Conservation (phyloP, 2,797 vertebrate genomes). For the Molossus molossus region DNA sequence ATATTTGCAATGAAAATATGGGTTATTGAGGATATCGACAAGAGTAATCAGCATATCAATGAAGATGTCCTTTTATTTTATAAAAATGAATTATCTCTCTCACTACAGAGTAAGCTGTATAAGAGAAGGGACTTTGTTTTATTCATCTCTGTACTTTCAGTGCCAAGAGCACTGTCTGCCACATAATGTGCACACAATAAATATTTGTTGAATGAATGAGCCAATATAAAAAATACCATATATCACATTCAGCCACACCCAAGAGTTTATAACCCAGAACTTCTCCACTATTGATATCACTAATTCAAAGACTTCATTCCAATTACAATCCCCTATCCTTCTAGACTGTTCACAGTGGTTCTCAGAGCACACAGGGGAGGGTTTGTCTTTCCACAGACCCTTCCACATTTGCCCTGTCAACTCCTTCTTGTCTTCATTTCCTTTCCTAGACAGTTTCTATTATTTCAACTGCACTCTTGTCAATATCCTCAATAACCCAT, state of each 20-base stretch:
- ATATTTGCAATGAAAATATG: no score
- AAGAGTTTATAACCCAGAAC: slow-evolving; percentile 64
- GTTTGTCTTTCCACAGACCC: slow-evolving; percentile 10
- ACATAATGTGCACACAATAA: slow-evolving; percentile 67
- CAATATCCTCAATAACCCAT: slow-evolving; percentile 60
- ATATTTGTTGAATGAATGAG: slow-evolving; percentile 77
- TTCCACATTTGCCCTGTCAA: neutral
- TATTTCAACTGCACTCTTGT: slow-evolving; percentile 60
- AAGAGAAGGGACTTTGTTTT: slow-evolving; percentile 66
- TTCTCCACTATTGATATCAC: slow-evolving; percentile 64
- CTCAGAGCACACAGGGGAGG: neutral
- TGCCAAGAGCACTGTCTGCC: slow-evolving; percentile 19
- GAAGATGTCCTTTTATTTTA: slow-evolving; percentile 58
- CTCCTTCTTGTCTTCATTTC: slow-evolving; percentile 46
- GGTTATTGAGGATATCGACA: no score
- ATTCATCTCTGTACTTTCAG: slow-evolving; percentile 54
- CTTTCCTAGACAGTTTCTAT: slow-evolving; percentile 55
- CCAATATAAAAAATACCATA: slow-evolving; percentile 71
- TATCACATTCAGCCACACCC: slow-evolving; percentile 64
- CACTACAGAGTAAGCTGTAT: slow-evolving; percentile 43
- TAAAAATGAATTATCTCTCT: slow-evolving; percentile 46
- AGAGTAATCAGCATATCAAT: slow-evolving; percentile 17
- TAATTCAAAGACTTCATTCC: slow-evolving; percentile 50
- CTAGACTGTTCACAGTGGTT: neutral
- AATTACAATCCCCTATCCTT: slow-evolving; percentile 31